Evolutionary conservation across 2,888 invertebrate genomes (phyloP).

Genomic region (Chironomus riparius): DNA sequence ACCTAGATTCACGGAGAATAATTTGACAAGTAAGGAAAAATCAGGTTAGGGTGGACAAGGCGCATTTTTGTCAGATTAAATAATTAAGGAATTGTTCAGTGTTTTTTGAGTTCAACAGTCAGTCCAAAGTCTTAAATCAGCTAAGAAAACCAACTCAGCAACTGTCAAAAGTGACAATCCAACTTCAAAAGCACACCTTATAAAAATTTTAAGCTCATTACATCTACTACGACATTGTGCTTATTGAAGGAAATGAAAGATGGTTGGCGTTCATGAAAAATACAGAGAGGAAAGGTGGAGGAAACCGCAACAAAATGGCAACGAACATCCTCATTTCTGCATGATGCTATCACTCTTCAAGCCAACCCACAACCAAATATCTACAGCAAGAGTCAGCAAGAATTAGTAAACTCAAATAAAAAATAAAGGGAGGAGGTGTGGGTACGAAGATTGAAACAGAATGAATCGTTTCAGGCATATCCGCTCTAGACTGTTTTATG

Average conservation of each 20-base stretch:
- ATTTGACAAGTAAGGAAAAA: too few relatives aligned
- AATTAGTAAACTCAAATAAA: neutral
- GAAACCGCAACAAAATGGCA: slow-evolving; percentile 1
- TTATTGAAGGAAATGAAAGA: neutral
- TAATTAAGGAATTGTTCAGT: too few relatives aligned
- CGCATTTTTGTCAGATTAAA: too few relatives aligned
- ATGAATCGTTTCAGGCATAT: slow-evolving; percentile 13
- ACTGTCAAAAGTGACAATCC: too few relatives aligned
- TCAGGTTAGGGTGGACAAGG: too few relatives aligned
- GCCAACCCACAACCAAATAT: neutral
- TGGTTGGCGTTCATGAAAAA: neutral
- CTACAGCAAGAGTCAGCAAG: neutral
- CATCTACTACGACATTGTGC: too few relatives aligned
- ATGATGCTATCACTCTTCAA: slow-evolving; percentile 2
- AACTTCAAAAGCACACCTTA: too few relatives aligned
- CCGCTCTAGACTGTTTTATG: slow-evolving; percentile 27
- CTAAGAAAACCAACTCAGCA: too few relatives aligned
- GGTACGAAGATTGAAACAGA: neutral
- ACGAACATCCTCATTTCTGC: neutral
- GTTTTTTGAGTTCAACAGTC: too few relatives aligned
- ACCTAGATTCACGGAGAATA: too few relatives aligned
- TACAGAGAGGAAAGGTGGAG: neutral
- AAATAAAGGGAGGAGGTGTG: neutral
- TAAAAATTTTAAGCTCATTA: too few relatives aligned
- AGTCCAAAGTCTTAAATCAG: too few relatives aligned